phyloP scores from a whole-genome alignment of 2,797 vertebrate genomes.

The Halcyon smyrnensis region DNA sequence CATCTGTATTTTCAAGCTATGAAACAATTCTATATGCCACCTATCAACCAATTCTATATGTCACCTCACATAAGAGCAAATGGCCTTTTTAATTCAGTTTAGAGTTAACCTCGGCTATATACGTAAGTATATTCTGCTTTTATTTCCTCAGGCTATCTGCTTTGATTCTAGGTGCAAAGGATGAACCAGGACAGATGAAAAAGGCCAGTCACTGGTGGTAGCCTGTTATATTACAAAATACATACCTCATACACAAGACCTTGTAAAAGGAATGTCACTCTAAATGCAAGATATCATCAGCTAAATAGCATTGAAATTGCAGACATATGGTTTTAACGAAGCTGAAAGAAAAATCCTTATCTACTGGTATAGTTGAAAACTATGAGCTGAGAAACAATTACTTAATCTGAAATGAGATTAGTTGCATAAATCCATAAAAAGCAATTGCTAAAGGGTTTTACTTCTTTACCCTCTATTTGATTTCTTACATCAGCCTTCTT shows the following conservation, averaged over 20 bases:
- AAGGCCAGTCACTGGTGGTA: background rate
- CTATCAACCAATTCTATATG: background rate
- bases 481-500: conserved; percentile 10
- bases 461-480: conserved; percentile 25
- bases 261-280: background rate
- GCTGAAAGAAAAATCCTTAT: conserved; percentile 46
- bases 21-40: background rate
- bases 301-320: conserved; percentile 43
- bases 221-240: background rate
- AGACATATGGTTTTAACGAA: conserved; percentile 52
- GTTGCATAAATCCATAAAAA: conserved; percentile 41
- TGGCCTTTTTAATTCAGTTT: background rate
- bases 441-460: conserved; percentile 2
- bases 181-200: background rate
- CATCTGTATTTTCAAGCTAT: background rate
- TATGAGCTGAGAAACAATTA: conserved; percentile 61
- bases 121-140: background rate
- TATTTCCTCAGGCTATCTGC: background rate
- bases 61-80: background rate
- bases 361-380: conserved; percentile 51
- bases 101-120: background rate
- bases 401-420: conserved; percentile 54
- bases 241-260: background rate
- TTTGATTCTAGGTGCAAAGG: background rate
- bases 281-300: conserved; percentile 17